Percentiles rank a stretch among this genome's conserved stretches.
phyloP scores from a whole-genome alignment of 2,797 vertebrate genomes.

The Premnoplex brunnescens region DNA sequence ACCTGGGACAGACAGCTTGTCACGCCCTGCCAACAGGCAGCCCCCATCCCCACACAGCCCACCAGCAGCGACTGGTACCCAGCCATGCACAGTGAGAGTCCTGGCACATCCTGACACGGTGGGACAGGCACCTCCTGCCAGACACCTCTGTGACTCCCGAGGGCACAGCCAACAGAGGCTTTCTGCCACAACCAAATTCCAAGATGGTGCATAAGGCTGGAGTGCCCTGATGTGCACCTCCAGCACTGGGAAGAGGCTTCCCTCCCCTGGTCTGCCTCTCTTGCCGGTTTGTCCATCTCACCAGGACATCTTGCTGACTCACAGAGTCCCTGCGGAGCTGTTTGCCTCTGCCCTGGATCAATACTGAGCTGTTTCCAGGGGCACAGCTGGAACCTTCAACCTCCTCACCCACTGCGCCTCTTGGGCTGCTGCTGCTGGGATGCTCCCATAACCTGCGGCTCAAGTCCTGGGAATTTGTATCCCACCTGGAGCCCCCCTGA shows the following conservation, averaged over 20 bases:
- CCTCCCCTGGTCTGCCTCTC: not conserved
- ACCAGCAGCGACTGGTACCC: not conserved
- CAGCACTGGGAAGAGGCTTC: not conserved
- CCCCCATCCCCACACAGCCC: not conserved
- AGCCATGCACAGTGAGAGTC: fast-evolving
- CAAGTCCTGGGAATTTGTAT: not conserved
- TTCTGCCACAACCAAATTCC: not conserved
- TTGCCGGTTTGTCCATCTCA: not conserved
- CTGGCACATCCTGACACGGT: fast-evolving
- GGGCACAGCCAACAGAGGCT: not conserved
- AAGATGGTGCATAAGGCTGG: not conserved
- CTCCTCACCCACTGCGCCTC: not conserved
- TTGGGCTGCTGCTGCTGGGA: not conserved
- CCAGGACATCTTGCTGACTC: not conserved
- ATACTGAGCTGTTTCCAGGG: not conserved
- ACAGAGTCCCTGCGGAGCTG: not conserved
- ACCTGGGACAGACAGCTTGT: conserved; percentile 77
- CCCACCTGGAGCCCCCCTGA: not conserved
- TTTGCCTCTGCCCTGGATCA: not conserved
- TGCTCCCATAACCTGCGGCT: fast-evolving
- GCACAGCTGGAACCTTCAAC: not conserved
- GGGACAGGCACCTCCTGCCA: not conserved
- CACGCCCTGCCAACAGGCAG: not conserved
- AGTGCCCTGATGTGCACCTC: not conserved
- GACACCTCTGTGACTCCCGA: not conserved